Base-by-base conservation (phyloP, 2,113 vertebrate genomes). In the Pelusios castaneus region DNA sequence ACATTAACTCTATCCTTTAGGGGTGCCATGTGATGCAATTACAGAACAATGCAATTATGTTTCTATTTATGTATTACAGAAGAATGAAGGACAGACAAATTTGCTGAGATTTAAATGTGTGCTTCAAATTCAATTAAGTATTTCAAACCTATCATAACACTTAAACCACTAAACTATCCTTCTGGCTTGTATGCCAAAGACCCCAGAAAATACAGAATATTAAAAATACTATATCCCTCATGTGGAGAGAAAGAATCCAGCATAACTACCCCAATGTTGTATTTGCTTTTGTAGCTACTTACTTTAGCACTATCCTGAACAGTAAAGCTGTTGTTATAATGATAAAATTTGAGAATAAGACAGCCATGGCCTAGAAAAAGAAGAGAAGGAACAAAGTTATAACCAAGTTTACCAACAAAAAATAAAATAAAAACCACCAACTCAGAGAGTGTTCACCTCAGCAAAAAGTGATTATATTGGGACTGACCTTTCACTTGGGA, bases 321-420 rank as follows among this genome's bases (percentile, higher is more conserved):
- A 99, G 98, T 82, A 99, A 97, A 89, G 99, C 99, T 95, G 99
- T 99, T 96, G 99, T 99, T 97, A 99, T 98, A 97, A 99, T 99
- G 91, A 99, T 99, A 97, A 99, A 99, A 98, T 99, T 99, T 96
- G 99, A 99, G 97, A 99, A 99, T 89, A 99, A 97, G 83, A 99
- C 99, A 76, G 99, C 99, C 99, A 99, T 99, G 91, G 99, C 99
- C 99, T 99, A 98, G 90, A 96, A 97, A 96, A 89, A 97, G 47
- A 98, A 84, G 95, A 75, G 87, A 89, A 92, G 34, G 41, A 91
- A 92, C 73, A 96, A 91, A 87, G 29, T 97, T 96, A 97, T 52
- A 96, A 55, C 80, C 47, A 54, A 96, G 85, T n/a, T n/a, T n/a
- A n/a, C n/a, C n/a, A n/a, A 95, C 80, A 94, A n/a, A 89, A 73